Conservation (phyloP, 2,797 vertebrate species). For the Karalla daura region DNA sequence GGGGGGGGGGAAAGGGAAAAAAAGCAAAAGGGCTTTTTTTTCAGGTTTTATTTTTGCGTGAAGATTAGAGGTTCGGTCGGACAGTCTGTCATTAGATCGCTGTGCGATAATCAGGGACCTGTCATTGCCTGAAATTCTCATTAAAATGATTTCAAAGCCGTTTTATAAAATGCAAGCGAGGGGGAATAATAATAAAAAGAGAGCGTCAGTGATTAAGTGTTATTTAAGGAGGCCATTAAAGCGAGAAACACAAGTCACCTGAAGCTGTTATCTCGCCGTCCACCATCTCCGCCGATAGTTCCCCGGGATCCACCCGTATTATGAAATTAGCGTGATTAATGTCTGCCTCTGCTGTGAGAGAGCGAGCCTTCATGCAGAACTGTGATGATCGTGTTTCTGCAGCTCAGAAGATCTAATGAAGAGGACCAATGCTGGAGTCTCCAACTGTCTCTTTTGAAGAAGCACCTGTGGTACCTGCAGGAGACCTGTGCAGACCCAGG, state of each 20-base stretch:
- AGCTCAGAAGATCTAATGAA: background rate
- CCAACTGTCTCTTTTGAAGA: too few relatives aligned
- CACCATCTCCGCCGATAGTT: background rate
- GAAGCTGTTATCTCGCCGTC: background rate
- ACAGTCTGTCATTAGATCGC: background rate
- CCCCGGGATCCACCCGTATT: background rate
- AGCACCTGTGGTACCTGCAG: too few relatives aligned
- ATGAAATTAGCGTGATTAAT: background rate
- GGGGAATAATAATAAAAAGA: background rate
- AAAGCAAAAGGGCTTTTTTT: too few relatives aligned
- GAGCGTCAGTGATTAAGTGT: background rate
- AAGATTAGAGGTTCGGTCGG: background rate
- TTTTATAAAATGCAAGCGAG: background rate
- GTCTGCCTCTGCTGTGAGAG: background rate
- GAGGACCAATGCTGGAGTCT: too few relatives aligned
- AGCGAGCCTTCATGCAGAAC: background rate
- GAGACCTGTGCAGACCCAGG: too few relatives aligned
- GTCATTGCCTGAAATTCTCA: background rate
- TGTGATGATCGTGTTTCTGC: background rate
- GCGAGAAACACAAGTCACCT: background rate
- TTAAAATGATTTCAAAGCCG: background rate
- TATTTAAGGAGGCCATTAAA: background rate
- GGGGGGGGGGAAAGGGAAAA: too few relatives aligned
- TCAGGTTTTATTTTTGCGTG: background rate
- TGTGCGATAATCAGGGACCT: background rate